Evolutionary conservation across 2,888 invertebrate species (phyloP), one percentile per base, ranked within the genome.

Genomic region (Fragum fragum): DNA sequence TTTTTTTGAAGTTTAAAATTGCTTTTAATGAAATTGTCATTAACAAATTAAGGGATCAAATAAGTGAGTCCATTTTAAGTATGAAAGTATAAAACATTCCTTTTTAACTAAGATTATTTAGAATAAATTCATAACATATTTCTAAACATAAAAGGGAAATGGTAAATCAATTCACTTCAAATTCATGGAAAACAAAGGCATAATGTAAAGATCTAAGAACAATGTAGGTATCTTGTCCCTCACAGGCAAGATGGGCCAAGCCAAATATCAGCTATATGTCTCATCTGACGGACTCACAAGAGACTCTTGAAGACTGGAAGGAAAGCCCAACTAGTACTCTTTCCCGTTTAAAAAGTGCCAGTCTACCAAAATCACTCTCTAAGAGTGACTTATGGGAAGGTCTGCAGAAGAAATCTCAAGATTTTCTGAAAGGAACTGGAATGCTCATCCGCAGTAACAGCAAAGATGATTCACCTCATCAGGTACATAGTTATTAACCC

Each of bases 361-460:
- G 90, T 78, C 85, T 92, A 83, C 91, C 91, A 74, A 91, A 91
- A 88, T 91, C 91, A 47, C 90, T 90, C 82, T 91, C 91, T 42
- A 90, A 90, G 79, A 91, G 92, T 81, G 91, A 92, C 86, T 85
- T 92, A 70, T 92, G 92, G 92, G 92, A 91, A 86, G 92, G 92
- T 63, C 88, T 92, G 79, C 90, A 91, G 81, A 86, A 90, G 76
- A 92, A 92, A 84, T 92, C 92, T 7, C 90, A 91, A 85, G 92
- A 92, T 86, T 89, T 92, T 83, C 89, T 91, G 70, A 89, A 91
- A 66, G 92, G 92, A 59, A 91, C 91, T 29, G 91, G 91, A 85
- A 90, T 90, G 81, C 86, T 92, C 77, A 89, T 90, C 70, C 89
- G 92, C 73, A 90, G 89, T 81, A 88, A 91, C 88, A 90, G 90